Evolutionary conservation across 2,113 vertebrate genomes (phyloP).

Genomic region (Petrocephalus microphthalmus): DNA sequence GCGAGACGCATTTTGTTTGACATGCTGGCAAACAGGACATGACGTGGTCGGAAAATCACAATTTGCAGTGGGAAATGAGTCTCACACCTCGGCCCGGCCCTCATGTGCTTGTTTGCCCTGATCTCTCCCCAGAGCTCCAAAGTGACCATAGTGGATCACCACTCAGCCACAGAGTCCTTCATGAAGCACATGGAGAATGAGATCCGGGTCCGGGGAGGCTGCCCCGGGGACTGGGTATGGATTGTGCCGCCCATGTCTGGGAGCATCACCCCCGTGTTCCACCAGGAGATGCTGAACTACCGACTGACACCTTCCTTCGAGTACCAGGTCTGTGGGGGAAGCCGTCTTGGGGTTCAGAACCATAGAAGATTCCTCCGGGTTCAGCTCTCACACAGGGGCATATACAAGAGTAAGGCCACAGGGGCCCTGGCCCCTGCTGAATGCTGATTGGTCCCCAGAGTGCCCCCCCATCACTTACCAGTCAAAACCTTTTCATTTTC

Average conservation of each 20-base stretch:
- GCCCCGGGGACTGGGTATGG: constrained; percentile 97
- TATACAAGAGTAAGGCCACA: background rate
- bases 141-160: constrained; percentile 97
- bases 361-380: background rate
- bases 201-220: constrained; percentile 84
- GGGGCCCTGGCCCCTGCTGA: background rate
- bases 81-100: background rate
- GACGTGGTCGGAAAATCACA: background rate
- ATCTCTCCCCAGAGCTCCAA: constrained; percentile 72
- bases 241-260: constrained; percentile 96
- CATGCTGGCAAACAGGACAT: background rate
- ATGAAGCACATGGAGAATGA: constrained; percentile 99
- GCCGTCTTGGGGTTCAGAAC: background rate
- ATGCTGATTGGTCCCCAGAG: background rate
- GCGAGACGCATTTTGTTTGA: background rate
- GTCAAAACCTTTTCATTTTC: background rate
- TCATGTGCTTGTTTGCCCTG: background rate
- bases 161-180: constrained; percentile 95
- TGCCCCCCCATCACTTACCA: background rate
- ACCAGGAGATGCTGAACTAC: constrained; percentile 99
- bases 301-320: constrained; percentile 90
- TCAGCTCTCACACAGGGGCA: background rate
- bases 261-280: constrained; percentile 93
- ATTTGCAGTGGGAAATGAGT: background rate
- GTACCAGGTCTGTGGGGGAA: constrained; percentile 79